A percentile compares a stretch with the other conserved stretches of the same genome.
Evolutionary conservation across 2,797 vertebrate genomes (phyloP).

Genomic region (Acestrorhynchus altus): DNA sequence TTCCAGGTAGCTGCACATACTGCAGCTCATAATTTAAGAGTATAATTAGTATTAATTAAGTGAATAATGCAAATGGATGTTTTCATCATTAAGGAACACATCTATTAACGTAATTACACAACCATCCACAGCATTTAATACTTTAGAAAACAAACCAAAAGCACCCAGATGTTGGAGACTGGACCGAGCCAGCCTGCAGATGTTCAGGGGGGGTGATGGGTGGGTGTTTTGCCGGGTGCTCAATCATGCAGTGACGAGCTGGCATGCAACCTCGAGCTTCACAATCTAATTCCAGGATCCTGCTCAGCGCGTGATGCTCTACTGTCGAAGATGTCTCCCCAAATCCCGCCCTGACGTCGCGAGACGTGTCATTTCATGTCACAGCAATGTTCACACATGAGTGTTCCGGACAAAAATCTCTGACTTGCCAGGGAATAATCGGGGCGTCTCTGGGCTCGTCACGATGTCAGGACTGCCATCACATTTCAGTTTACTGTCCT

Average conservation of each 20-base stretch:
- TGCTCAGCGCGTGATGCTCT: conserved; percentile 3
- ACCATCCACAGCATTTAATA: neutral
- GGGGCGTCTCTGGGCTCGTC: conserved; percentile 33
- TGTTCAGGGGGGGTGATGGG: neutral
- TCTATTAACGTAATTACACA: neutral
- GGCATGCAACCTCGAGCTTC: conserved; percentile 23
- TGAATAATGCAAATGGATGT: neutral
- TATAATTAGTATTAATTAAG: neutral
- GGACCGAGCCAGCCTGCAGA: neutral
- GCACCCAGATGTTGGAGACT: neutral
- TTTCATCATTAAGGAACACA: neutral
- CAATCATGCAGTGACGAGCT: conserved; percentile 35
- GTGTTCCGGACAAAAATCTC: conserved; percentile 21
- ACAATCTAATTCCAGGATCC: conserved; percentile 30
- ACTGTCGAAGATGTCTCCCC: conserved; percentile 10
- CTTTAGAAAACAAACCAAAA: conserved; percentile 10
- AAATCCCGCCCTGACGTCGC: conserved; percentile 8
- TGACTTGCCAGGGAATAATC: conserved; percentile 45
- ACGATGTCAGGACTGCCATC: conserved; percentile 32
- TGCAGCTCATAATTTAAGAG: neutral
- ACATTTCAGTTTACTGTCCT: neutral
- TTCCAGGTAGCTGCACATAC: neutral
- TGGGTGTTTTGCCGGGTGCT: neutral
- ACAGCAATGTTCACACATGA: conserved; percentile 32
- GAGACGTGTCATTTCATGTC: conserved; percentile 41